phyloP scores from a whole-genome alignment of 2,888 invertebrate genomes.

The Agrotis puta region DNA sequence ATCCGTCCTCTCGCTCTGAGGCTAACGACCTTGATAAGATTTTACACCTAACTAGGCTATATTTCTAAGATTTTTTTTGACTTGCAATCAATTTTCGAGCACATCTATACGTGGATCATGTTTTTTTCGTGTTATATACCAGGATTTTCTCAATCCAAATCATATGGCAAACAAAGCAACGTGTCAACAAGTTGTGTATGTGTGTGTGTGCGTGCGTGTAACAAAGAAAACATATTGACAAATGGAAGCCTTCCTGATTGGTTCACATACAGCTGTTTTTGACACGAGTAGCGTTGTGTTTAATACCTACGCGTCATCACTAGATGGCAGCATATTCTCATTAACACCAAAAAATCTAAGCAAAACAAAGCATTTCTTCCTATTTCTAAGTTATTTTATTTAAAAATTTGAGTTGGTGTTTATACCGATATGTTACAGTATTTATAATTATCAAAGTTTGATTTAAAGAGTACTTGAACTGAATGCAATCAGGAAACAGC shows the following conservation, averaged over 20 bases:
- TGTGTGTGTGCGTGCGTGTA: constrained; percentile 75
- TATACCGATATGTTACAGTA: fast-evolving
- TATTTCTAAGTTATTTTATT: background rate
- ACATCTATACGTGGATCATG: constrained; percentile 23
- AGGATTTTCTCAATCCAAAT: constrained; percentile 71
- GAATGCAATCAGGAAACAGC: constrained; percentile 30
- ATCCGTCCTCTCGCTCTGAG: constrained; percentile 76
- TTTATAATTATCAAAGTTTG: fast-evolving
- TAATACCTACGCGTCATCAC: constrained; percentile 42
- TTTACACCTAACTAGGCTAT: constrained; percentile 65
- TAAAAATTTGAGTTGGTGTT: background rate
- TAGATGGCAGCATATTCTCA: constrained; percentile 80
- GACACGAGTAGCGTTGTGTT: constrained; percentile 70
- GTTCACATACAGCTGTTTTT: constrained; percentile 88
- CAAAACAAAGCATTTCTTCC: background rate
- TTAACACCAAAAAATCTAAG: constrained; percentile 73
- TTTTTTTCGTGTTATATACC: constrained; percentile 47
- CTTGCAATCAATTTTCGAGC: constrained; percentile 50
- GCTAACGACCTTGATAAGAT: constrained; percentile 80
- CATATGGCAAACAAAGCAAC: constrained; percentile 87
- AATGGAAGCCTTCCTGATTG: constrained; percentile 77
- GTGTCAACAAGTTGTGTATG: constrained; percentile 79
- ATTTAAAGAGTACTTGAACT: constrained; percentile 35
- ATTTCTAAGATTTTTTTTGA: constrained; percentile 55
- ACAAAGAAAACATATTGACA: constrained; percentile 83